These are phyloP conservation scores for Chaetoderma sp. DNA, from an alignment of 2,888 invertebrate genomes.

Conservation along the genomic window DNA sequence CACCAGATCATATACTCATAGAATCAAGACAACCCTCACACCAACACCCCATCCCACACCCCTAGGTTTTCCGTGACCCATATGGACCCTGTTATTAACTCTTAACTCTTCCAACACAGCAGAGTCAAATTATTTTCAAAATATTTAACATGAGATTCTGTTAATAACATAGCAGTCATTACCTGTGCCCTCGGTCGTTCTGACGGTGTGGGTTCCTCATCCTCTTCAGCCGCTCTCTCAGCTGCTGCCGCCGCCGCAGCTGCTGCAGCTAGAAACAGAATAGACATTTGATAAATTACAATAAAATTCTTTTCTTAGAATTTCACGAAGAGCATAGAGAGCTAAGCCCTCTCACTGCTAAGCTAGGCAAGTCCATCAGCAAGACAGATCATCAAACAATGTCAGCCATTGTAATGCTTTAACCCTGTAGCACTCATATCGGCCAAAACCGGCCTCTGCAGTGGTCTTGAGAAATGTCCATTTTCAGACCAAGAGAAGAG, in stretches of 20 bases:
- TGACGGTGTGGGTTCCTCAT: too few species aligned
- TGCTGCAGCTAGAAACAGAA: slow-evolving; percentile 37
- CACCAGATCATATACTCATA: too few species aligned
- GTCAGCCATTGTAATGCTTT: slow-evolving; percentile 25
- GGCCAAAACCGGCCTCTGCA: too few species aligned
- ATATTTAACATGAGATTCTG: background rate
- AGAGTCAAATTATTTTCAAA: background rate
- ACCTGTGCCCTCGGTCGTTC: slow-evolving; percentile 8
- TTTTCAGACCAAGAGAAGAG: too few species aligned
- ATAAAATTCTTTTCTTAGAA: background rate
- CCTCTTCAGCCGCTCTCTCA: slow-evolving; percentile 49
- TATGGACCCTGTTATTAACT: background rate
- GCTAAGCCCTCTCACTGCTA: too few species aligned
- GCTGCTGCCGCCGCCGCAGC: slow-evolving; percentile 39
- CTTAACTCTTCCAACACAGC: background rate
- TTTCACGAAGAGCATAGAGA: background rate
- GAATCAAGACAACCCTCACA: too few species aligned
- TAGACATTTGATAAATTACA: slow-evolving; percentile 1
- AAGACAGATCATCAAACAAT: background rate
- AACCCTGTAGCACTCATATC: too few species aligned
- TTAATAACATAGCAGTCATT: slow-evolving; percentile 1
- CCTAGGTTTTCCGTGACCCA: background rate
- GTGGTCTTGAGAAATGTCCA: too few species aligned
- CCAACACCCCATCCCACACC: background rate
- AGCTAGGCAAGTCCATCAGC: too few species aligned